Evolutionary conservation across 2,888 invertebrate genomes (phyloP).

Genomic region (Latrodectus hesperus): DNA sequence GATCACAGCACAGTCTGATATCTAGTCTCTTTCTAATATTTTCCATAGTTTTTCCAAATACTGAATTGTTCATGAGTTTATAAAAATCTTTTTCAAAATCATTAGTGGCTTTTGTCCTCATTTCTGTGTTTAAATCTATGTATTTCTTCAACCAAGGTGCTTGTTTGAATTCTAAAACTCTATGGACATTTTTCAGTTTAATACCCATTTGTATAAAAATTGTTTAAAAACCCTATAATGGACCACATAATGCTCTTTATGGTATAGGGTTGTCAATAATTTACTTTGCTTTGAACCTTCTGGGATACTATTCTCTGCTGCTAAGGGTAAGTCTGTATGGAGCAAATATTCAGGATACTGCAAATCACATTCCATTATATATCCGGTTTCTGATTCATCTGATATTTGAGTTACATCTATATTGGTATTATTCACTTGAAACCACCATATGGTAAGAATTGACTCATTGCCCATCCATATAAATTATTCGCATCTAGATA

Average conservation of each 20-base stretch:
- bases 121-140: no score
- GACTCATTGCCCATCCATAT: slow-evolving; percentile 44
- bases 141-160: no score
- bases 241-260: slow-evolving; percentile 72
- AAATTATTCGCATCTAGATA: no score
- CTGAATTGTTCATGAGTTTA: no score
- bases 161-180: background rate
- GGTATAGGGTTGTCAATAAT: slow-evolving; percentile 10
- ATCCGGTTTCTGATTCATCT: slow-evolving; percentile 27
- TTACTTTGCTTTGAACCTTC: background rate
- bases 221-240: slow-evolving; percentile 73
- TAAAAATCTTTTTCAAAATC: no score
- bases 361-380: slow-evolving; percentile 71
- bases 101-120: no score
- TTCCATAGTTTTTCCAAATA: no score
- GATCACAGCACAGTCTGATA: no score
- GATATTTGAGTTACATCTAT: background rate
- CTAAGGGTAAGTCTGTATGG: slow-evolving; percentile 70
- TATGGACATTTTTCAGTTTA: background rate
- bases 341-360: slow-evolving; percentile 70
- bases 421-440: no score
- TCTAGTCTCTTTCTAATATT: no score
- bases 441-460: no score
- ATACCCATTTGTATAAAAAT: background rate
- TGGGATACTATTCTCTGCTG: slow-evolving; percentile 49